Evolutionary conservation across 2,888 invertebrate species (phyloP).

Genomic region (Synergus japonicus): DNA sequence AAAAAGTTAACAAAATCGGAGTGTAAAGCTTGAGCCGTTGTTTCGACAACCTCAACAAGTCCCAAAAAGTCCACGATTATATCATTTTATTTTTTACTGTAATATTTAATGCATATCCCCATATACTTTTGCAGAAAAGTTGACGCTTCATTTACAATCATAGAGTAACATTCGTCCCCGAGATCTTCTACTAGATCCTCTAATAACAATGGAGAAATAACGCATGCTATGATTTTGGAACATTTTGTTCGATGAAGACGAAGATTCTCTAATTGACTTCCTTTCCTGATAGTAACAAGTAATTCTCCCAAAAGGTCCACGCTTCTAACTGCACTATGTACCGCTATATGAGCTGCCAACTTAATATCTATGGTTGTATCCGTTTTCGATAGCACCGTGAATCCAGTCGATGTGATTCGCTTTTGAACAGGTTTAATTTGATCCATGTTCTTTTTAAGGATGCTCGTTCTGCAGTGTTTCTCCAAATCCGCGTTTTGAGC

Average conservation of each 20-base stretch:
- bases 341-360: conserved; percentile 50
- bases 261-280: conserved; percentile 43
- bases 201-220: conserved; percentile 49
- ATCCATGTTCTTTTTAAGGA: too few species aligned
- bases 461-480: background rate
- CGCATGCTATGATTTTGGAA: conserved; percentile 55
- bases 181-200: too few species aligned
- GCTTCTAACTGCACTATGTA: conserved; percentile 53
- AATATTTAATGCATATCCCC: background rate
- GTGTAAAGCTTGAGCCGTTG: background rate
- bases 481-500: too few species aligned
- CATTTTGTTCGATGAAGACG: conserved; percentile 57
- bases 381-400: too few species aligned
- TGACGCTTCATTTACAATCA: background rate
- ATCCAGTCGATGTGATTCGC: too few species aligned
- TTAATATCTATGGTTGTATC: conserved; percentile 49
- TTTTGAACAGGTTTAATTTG: background rate
- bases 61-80: background rate
- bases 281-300: conserved; percentile 49
- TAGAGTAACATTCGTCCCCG: background rate
- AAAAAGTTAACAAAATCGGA: background rate
- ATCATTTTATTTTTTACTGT: too few species aligned
- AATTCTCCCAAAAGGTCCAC: conserved; percentile 56
- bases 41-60: background rate
- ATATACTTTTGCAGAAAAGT: background rate